Conservation (phyloP, 2,113 vertebrate genomes). For the Acrocephalus kingi region DNA sequence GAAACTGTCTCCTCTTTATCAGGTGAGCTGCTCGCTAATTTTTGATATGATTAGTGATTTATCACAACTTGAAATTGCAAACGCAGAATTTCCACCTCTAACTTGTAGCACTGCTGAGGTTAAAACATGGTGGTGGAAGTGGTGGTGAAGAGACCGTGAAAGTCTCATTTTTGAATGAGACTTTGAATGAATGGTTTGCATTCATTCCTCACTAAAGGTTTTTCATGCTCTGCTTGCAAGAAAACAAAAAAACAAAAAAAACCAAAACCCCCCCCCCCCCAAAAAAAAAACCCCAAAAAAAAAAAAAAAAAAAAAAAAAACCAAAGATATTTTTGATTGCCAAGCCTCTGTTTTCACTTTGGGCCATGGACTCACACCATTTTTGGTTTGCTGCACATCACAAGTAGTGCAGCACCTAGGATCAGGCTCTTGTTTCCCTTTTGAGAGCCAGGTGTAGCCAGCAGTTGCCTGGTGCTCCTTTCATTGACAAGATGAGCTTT, state of each 20-base stretch:
- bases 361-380: rapidly evolving
- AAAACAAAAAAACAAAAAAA: not conserved
- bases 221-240: not conserved
- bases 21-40: constrained; percentile 34
- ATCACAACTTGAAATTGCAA: constrained; percentile 39
- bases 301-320: not conserved
- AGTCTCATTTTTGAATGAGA: not conserved
- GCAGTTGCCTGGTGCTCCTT: not conserved
- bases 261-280: too few relatives aligned
- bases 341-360: not conserved
- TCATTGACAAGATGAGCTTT: not conserved
- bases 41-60: constrained; percentile 54
- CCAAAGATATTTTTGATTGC: not conserved
- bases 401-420: not conserved
- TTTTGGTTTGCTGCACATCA: not conserved
- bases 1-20: constrained; percentile 8
- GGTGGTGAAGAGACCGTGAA: not conserved
- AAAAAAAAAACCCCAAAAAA: too few relatives aligned
- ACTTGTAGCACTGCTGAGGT: not conserved
- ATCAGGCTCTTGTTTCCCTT: too few relatives aligned
- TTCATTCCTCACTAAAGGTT: not conserved
- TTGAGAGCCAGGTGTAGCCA: rapidly evolving
- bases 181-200: not conserved
- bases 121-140: not conserved
- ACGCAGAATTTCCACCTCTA: not conserved